Conservation (phyloP, 2,797 vertebrate genomes). For the Haliaeetus albicilla region DNA sequence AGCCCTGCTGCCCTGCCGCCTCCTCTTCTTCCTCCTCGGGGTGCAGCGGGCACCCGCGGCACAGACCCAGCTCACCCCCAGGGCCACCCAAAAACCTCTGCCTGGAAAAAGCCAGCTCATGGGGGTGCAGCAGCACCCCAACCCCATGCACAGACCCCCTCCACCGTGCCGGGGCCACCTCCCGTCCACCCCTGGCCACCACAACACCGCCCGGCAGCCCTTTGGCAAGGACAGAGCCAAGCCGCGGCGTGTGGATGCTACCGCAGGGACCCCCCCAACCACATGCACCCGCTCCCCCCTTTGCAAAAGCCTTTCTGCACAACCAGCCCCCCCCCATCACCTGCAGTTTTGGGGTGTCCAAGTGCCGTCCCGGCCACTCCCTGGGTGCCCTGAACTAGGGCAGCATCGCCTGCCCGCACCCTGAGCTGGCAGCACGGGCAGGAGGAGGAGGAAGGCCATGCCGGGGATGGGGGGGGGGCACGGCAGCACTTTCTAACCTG, state of each 20-base stretch:
- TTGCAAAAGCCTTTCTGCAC: neutral
- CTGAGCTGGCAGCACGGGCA: neutral
- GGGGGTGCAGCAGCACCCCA: neutral
- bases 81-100: neutral
- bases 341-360: neutral
- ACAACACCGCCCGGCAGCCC: neutral
- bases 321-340: neutral
- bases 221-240: neutral
- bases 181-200: neutral
- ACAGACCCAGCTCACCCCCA: neutral
- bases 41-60: neutral
- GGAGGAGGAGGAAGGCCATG: neutral
- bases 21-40: neutral
- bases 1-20: neutral
- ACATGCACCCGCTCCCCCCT: accelerated
- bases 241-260: neutral
- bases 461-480: neutral
- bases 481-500: neutral
- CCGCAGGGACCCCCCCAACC: neutral
- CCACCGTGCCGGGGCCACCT: too few species aligned
- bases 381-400: too few species aligned
- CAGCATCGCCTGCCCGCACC: neutral
- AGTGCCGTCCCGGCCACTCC: neutral
- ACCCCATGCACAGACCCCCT: neutral
- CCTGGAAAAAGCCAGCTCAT: neutral